A percentile compares a stretch with the other conserved stretches of the same genome.
Evolutionary conservation across 2,113 vertebrate species (phyloP).

Genomic region (Naja naja): DNA sequence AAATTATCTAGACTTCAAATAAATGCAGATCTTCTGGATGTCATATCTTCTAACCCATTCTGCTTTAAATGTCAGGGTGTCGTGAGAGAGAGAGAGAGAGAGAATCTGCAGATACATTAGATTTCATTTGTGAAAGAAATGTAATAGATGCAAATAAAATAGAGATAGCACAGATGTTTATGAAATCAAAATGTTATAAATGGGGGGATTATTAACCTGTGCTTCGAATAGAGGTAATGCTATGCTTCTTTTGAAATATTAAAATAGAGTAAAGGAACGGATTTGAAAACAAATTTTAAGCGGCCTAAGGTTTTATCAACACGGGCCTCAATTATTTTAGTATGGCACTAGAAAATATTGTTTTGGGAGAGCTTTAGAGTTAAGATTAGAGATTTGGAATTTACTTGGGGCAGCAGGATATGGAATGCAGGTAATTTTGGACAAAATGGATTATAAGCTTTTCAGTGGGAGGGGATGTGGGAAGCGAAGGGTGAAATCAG

Average conservation of each 20-base stretch:
- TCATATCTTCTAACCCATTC: background rate
- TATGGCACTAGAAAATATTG: background rate
- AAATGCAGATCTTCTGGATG: background rate
- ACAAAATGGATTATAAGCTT: background rate
- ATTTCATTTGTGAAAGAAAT: background rate
- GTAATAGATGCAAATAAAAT: background rate
- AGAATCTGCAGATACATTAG: background rate
- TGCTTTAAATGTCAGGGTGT: background rate
- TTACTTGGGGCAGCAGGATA: background rate
- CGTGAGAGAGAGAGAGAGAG: too few relatives aligned
- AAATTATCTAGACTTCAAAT: background rate
- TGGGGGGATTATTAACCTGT: background rate
- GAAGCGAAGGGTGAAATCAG: background rate
- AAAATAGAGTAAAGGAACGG: background rate
- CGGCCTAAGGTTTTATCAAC: background rate
- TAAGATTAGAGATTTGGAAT: background rate
- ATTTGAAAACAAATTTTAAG: background rate
- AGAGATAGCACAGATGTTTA: background rate
- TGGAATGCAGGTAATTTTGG: background rate
- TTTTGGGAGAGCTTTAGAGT: background rate
- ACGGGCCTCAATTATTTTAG: background rate
- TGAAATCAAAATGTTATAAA: background rate
- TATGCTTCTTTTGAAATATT: background rate
- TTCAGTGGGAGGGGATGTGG: background rate
- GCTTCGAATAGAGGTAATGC: background rate